Base-by-base conservation (phyloP, 2,888 invertebrate species). In the Gisinianus flammeolus region DNA sequence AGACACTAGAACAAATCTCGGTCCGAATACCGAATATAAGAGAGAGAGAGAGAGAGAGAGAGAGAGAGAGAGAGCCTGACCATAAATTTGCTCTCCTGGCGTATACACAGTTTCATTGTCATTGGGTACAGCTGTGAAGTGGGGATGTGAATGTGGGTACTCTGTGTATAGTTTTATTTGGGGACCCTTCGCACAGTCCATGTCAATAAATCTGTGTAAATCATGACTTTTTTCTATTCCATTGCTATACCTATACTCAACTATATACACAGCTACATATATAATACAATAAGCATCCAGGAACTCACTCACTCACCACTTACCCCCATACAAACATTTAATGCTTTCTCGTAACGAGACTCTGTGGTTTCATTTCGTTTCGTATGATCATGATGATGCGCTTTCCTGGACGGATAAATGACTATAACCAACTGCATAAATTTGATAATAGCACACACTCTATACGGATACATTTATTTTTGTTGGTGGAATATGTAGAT, bases 81-180 rank as follows among this genome's bases (percentile, higher is more conserved):
- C 68, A 79, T 79, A 79, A 79, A 79, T 79, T 79, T 79, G 71
- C 58, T 78, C 35, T 56, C 35, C 71, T 76, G 66, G 44, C 74
- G 58, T 68, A 31, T 8, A 56, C 16, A 24, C 22, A 71, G 58
- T 66, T 70, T 79, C 76, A 75, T 76, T 31, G 56, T 62, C 10
- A 24, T 1, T 76, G 31, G 35, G 56, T 69, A 76, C 79, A 79
- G 79, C 79, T 79, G 79, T 79, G 79, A 76, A 79, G 74, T 78
- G 78, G 71, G 70, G 66, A 35, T 16, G 66, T n/a, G n/a, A n/a
- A n/a, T n/a, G n/a, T n/a, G n/a, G 68, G 68, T 68, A 52, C 44
- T 69, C 26, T 52, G 12, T 26, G 6, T 35, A 35, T 35, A 5
- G 12, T 12, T 35, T 35, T 35, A 35, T 35, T 22, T 10, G 26